phyloP scores from a whole-genome alignment of 2,888 invertebrate genomes.

The Gymnosoma rotundatum region DNA sequence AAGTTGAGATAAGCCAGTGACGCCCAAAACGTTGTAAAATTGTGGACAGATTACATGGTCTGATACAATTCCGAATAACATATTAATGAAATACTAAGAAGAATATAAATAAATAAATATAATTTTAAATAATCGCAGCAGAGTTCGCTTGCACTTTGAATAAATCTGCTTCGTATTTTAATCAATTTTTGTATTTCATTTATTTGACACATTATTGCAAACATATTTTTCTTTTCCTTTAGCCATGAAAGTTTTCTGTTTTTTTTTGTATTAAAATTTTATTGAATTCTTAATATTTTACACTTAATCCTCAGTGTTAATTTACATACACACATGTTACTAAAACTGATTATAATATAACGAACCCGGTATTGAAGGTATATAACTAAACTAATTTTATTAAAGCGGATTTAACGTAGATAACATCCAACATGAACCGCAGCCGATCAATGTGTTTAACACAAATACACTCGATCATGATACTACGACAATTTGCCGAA shows the following conservation, averaged over 20 bases:
- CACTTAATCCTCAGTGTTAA: background rate
- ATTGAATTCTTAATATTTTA: background rate
- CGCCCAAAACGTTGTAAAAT: no score
- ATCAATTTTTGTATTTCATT: background rate
- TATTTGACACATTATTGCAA: background rate
- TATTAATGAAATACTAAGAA: background rate
- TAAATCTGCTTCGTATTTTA: no score
- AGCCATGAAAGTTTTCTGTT: background rate
- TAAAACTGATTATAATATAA: background rate
- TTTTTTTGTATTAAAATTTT: background rate
- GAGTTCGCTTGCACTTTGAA: background rate
- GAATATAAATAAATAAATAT: background rate
- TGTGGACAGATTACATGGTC: slow-evolving; percentile 22
- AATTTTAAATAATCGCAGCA: background rate
- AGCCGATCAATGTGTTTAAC: slow-evolving; percentile 22
- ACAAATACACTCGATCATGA: no score
- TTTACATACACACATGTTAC: background rate
- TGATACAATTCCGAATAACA: slow-evolving; percentile 17
- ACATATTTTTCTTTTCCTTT: background rate
- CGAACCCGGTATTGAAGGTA: background rate
- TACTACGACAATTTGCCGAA: slow-evolving; percentile 13
- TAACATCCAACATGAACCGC: background rate
- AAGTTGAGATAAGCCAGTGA: no score
- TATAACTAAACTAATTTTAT: slow-evolving; percentile 6
- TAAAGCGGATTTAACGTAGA: background rate